phyloP scores from a whole-genome alignment of 2,797 vertebrate species.

The Ptychadena robeensis region DNA sequence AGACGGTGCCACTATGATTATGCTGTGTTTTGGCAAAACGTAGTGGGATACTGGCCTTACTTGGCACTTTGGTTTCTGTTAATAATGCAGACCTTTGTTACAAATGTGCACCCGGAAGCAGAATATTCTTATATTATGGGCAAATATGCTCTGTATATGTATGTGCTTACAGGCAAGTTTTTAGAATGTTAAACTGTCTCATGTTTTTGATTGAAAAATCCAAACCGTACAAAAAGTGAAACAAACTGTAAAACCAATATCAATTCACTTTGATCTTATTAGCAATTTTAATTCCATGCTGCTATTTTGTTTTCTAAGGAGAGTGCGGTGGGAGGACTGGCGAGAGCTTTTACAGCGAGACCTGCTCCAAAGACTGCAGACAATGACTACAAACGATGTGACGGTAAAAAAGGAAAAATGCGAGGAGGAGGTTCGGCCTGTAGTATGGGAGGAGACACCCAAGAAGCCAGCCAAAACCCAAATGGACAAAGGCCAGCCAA shows the following conservation, averaged over 20 bases:
- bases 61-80: too few relatives aligned
- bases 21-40: too few relatives aligned
- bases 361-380: constrained; percentile 72
- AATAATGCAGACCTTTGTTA: too few relatives aligned
- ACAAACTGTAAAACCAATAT: background rate
- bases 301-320: constrained; percentile 18
- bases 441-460: constrained; percentile 78
- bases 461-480: constrained; percentile 82
- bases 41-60: too few relatives aligned
- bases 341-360: constrained; percentile 70
- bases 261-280: background rate
- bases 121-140: too few relatives aligned
- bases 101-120: too few relatives aligned
- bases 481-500: constrained; percentile 79
- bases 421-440: constrained; percentile 77
- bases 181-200: background rate
- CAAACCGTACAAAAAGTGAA: too few relatives aligned
- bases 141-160: too few relatives aligned
- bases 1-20: too few relatives aligned
- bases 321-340: constrained; percentile 14
- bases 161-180: too few relatives aligned
- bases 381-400: constrained; percentile 76
- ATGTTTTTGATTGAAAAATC: too few relatives aligned
- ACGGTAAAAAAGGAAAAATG: constrained; percentile 89
- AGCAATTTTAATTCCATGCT: background rate